A percentile compares a stretch with the other conserved stretches of the same genome.
phyloP scores from a whole-genome alignment of 2,888 invertebrate genomes.

The Leptodirus hochenwartii region DNA sequence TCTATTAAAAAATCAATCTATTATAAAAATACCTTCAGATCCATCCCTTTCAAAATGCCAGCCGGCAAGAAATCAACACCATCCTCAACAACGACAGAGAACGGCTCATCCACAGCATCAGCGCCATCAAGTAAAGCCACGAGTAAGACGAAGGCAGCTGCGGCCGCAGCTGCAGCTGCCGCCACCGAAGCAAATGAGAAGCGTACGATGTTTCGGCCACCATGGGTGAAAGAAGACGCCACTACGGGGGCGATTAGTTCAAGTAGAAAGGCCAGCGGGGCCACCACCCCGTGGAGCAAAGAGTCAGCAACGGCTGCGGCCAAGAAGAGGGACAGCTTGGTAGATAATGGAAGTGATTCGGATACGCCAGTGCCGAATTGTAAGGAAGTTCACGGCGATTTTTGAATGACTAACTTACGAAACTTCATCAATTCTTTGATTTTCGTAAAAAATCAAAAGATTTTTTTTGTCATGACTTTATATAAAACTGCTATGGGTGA shows the following conservation, averaged over 20 bases:
- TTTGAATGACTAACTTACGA: background rate
- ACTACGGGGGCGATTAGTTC: constrained; percentile 21
- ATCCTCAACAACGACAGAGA: constrained; percentile 33
- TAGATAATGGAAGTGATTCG: constrained; percentile 9
- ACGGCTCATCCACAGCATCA: too few species aligned
- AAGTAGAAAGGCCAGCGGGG: constrained; percentile 9
- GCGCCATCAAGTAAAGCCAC: too few species aligned
- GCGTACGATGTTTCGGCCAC: constrained; percentile 26
- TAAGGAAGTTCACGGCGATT: constrained; percentile 6
- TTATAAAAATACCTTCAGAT: too few species aligned
- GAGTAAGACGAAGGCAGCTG: too few species aligned
- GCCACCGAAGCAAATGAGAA: background rate
- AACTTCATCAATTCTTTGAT: constrained; percentile 3
- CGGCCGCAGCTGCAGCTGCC: constrained; percentile 3
- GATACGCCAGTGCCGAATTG: constrained; percentile 8
- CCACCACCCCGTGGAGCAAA: constrained; percentile 12
- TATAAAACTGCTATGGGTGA: background rate
- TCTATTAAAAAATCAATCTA: too few species aligned
- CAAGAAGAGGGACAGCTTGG: constrained; percentile 11
- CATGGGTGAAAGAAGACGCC: constrained; percentile 55
- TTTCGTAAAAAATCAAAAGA: background rate
- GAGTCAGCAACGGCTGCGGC: too few species aligned
- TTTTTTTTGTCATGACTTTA: constrained; percentile 1
- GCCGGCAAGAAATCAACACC: constrained; percentile 32
- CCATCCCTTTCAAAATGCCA: too few species aligned